phyloP scores from a whole-genome alignment of 2,888 invertebrate genomes.

The Rhabditoides inermis region DNA sequence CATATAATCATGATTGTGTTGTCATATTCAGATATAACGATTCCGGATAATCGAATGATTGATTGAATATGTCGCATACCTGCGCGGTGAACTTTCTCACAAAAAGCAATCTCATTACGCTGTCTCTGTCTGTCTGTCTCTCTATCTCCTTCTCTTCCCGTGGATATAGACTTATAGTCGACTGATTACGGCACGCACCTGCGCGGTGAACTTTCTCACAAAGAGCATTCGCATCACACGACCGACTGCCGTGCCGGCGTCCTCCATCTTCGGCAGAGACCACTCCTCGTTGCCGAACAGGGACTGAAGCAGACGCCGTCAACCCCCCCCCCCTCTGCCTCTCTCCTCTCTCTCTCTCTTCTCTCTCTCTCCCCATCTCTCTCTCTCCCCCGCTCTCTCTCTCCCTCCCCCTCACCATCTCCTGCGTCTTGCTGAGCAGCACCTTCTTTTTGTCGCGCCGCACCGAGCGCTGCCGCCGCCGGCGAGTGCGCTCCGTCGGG shows the following conservation, averaged over 20 bases:
- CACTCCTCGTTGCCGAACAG: conserved; percentile 30
- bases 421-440: conserved; percentile 82
- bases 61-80: no score
- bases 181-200: no score
- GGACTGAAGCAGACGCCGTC: conserved; percentile 15
- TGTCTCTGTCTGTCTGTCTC: no score
- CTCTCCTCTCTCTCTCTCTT: background rate
- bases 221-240: conserved; percentile 34
- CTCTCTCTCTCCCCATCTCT: background rate
- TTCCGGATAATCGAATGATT: no score
- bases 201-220: conserved; percentile 40
- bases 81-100: conserved; percentile 40
- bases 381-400: background rate
- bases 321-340: background rate
- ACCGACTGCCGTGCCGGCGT: conserved; percentile 18
- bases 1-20: no score
- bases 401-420: conserved; percentile 66
- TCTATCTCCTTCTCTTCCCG: no score
- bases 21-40: no score
- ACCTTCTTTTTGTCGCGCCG: no score
- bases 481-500: no score
- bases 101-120: conserved; percentile 31
- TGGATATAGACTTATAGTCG: no score
- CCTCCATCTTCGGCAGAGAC: conserved; percentile 15
- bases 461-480: no score